Percentiles rank a stretch among this genome's conserved stretches.
phyloP scores from a whole-genome alignment of 1,140 invertebrate genomes.

The Callitettix versicolor region DNA sequence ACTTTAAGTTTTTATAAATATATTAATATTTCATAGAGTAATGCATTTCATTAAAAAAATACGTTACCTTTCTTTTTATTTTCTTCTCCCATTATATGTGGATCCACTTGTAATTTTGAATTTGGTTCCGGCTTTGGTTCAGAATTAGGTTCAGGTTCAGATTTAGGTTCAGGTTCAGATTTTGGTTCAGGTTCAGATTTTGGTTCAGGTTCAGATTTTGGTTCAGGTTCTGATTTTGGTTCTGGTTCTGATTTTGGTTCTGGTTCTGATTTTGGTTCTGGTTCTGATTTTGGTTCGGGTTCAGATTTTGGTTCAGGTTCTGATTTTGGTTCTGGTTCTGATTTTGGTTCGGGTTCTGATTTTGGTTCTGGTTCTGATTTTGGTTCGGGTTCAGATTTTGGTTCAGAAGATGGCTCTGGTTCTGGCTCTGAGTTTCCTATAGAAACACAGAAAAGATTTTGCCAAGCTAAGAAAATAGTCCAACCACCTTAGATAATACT shows the following conservation, averaged over 20 bases:
- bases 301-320: slow-evolving; percentile 29
- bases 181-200: too few species aligned
- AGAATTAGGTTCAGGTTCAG: slow-evolving; percentile 34
- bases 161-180: slow-evolving; percentile 33
- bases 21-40: too few species aligned
- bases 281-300: slow-evolving; percentile 29
- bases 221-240: slow-evolving; percentile 34
- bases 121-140: slow-evolving; percentile 34
- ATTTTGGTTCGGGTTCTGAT: slow-evolving; percentile 33
- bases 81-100: not conserved
- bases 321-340: slow-evolving; percentile 33
- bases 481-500: slow-evolving; percentile 12
- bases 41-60: not conserved
- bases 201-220: slow-evolving; percentile 33
- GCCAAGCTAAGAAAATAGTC: slow-evolving; percentile 11
- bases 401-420: slow-evolving; percentile 34
- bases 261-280: slow-evolving; percentile 36
- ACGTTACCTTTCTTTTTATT: slow-evolving; percentile 2
- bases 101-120: slow-evolving; percentile 14
- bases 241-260: slow-evolving; percentile 38
- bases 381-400: slow-evolving; percentile 33
- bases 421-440: slow-evolving; percentile 31
- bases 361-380: slow-evolving; percentile 35
- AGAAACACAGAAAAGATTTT: slow-evolving; percentile 7
- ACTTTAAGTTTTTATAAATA: too few species aligned